Conservation (phyloP, 2,888 invertebrate genomes). For the Acronicta alni region DNA sequence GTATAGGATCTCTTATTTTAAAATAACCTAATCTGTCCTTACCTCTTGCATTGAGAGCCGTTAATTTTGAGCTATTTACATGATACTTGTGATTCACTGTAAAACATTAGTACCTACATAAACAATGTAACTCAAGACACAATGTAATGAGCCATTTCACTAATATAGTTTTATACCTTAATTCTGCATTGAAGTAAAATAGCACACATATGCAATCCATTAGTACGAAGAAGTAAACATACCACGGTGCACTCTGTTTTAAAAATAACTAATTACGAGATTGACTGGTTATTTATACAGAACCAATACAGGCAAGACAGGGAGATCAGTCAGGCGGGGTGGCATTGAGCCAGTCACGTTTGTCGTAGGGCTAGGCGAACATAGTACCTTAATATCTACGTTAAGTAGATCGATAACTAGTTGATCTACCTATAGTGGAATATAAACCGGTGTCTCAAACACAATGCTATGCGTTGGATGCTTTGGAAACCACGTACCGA, state of each 20-base stretch:
- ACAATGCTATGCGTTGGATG: background rate
- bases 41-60: background rate
- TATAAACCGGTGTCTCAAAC: too few species aligned
- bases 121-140: too few species aligned
- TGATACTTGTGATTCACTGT: too few species aligned
- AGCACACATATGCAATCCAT: constrained; percentile 30
- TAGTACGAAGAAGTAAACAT: constrained; percentile 35
- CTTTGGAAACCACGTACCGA: too few species aligned
- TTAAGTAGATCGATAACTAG: constrained; percentile 15
- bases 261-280: constrained; percentile 40
- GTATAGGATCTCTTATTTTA: background rate
- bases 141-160: too few species aligned
- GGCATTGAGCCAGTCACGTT: constrained; percentile 48
- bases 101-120: too few species aligned
- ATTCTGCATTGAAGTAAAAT: background rate
- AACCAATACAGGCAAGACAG: constrained; percentile 20
- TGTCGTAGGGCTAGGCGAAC: constrained; percentile 21
- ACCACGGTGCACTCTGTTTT: constrained; percentile 23
- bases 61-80: too few species aligned
- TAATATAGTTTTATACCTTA: background rate
- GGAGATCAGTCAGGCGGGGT: constrained; percentile 23
- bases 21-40: too few species aligned
- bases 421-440: background rate
- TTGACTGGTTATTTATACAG: constrained; percentile 38
- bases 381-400: constrained; percentile 11